Base-by-base conservation (phyloP, 35 echinoderm and acorn worm genomes). In the Eucidaris tribuloides region DNA sequence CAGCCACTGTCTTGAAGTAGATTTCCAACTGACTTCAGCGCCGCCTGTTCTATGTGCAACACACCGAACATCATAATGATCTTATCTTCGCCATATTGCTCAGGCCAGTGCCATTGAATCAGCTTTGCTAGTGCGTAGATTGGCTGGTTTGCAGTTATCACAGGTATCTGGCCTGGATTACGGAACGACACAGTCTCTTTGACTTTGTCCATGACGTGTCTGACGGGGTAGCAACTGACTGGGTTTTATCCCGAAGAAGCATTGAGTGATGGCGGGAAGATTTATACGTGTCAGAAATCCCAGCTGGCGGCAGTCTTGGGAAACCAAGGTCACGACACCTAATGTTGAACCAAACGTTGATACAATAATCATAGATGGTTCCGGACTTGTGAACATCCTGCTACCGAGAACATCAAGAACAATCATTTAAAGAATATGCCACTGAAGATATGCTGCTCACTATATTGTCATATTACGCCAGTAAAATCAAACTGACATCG, bases 121-220 rank as follows among this genome's bases (percentile, higher is more conserved):
- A 64, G 59, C 23, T 91, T 91, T 11, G 56, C 83, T 20, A 91
- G 11, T 17, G 83, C 88, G 61, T 76, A 85, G 7, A 90, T 20
- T 25, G 68, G 81, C 35, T 86, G 82, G 56, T 90, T 65, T 22
- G 77, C 33, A 5, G 63, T 27, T 24, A 90, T 57, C 4, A 90
- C 82, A 59, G 82, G 88, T 23, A 44, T 63, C 43, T 85, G 88
- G 74, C 81, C 88, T 58, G 81, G 88, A 62, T 90, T 90, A 6
- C 66, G 62, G 33, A 78, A 61, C 28, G 62, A 45, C 37, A 64
- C 48, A 4, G 56, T 45, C 5, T 82, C 13, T 15, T 45, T 24
- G 5, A 71, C 71, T 14, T 46, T 42, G 46, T 77, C 37, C 46
- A 90, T 85, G 13, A 24, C 20, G 50, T 85, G 81, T 2, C 29